Evolutionary conservation across 2,888 invertebrate genomes (phyloP).

Genomic region (Calephelis perditalis): DNA sequence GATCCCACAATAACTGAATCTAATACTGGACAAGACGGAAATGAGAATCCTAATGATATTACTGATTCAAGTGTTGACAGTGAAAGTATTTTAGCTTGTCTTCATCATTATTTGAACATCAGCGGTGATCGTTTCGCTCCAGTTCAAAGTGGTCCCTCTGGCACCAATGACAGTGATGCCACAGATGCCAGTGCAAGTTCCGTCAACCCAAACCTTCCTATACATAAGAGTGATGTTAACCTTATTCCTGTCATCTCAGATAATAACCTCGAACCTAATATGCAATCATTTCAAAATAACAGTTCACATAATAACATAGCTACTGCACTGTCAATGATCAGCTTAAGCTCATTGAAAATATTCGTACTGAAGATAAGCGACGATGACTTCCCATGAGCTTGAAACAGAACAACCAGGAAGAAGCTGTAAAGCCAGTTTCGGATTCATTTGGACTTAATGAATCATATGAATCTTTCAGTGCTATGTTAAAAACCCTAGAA

Average conservation of each 20-base stretch:
- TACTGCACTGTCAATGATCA: background rate
- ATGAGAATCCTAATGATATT: background rate
- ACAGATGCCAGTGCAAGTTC: slow-evolving; percentile 5
- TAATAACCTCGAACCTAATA: slow-evolving; percentile 3
- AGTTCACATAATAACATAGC: background rate
- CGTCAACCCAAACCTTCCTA: background rate
- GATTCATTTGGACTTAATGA: slow-evolving; percentile 5
- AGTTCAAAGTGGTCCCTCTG: background rate
- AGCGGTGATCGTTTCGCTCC: background rate
- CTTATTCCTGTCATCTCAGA: background rate
- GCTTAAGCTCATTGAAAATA: background rate
- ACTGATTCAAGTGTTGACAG: slow-evolving; percentile 1
- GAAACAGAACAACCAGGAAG: slow-evolving; percentile 30
- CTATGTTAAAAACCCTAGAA: background rate
- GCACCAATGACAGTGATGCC: background rate
- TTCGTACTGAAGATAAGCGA: background rate
- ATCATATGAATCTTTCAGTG: slow-evolving; percentile 5
- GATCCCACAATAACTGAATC: background rate
- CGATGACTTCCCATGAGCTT: slow-evolving; percentile 35
- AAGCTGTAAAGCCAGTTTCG: background rate
- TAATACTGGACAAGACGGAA: background rate
- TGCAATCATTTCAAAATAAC: background rate
- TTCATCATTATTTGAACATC: background rate
- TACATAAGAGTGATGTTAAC: background rate
- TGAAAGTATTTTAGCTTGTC: background rate